A percentile compares a stretch with the other conserved stretches of the same genome.
Conservation (phyloP, 2,113 vertebrate species). For the Aspidoscelis tigris region DNA sequence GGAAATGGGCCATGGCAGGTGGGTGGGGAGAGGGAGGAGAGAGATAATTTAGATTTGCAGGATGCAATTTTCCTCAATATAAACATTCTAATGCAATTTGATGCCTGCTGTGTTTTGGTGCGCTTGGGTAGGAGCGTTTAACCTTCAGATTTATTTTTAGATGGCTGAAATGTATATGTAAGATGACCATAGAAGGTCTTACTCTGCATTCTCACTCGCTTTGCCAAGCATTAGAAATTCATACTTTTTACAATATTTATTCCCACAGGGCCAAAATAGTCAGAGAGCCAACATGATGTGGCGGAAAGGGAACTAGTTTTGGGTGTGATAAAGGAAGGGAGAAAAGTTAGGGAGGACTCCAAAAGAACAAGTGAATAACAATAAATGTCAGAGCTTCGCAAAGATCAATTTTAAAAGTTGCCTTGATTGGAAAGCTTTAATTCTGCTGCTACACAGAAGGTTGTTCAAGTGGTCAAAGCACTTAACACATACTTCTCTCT, state of each 20-base stretch:
- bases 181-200: slow-evolving; percentile 36
- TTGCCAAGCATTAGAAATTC: slow-evolving; percentile 31
- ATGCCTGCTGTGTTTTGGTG: slow-evolving; percentile 83
- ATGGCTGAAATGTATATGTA: background rate
- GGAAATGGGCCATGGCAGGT: slow-evolving; percentile 82
- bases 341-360: background rate
- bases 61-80: slow-evolving; percentile 94
- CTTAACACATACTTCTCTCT: too few species aligned
- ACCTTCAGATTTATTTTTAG: slow-evolving; percentile 85
- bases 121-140: slow-evolving; percentile 68
- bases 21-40: slow-evolving; percentile 77
- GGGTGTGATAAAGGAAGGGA: background rate
- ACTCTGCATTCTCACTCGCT: slow-evolving; percentile 7
- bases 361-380: background rate
- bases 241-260: background rate
- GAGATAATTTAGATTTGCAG: slow-evolving; percentile 91
- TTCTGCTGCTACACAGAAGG: background rate
- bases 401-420: background rate
- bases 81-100: slow-evolving; percentile 93
- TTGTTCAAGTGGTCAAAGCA: background rate
- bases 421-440: background rate
- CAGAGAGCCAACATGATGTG: background rate
- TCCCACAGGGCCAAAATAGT: background rate
- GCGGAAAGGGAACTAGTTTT: background rate
- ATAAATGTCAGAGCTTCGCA: background rate